Percentiles rank a stretch among this genome's conserved stretches.
phyloP scores from a whole-genome alignment of 2,888 invertebrate species.

The Theristus sp. region DNA sequence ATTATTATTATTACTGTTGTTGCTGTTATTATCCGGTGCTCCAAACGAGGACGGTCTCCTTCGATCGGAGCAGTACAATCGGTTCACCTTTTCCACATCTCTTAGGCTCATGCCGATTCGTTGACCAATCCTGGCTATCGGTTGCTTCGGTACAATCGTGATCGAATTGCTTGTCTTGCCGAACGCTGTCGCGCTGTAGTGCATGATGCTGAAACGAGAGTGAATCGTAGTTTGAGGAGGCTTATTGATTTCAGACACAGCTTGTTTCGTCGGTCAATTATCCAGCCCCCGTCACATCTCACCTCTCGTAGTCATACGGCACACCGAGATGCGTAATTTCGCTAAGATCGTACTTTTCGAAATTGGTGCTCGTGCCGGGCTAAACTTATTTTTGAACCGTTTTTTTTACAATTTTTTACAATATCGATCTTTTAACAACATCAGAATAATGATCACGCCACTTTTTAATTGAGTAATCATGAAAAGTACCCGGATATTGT shows the following conservation, averaged over 20 bases:
- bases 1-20: too few relatives aligned
- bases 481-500: background rate
- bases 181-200: background rate
- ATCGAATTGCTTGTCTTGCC: background rate
- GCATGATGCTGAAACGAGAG: background rate
- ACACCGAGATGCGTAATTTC: background rate
- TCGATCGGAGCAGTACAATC: background rate
- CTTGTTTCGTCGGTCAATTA: too few relatives aligned
- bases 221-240: too few relatives aligned
- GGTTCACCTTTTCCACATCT: background rate
- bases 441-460: too few relatives aligned
- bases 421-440: too few relatives aligned
- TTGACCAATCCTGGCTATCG: background rate
- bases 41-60: background rate
- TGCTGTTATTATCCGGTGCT: too few relatives aligned
- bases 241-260: too few relatives aligned
- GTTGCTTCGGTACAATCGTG: background rate
- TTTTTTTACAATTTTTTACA: too few relatives aligned
- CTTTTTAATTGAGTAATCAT: too few relatives aligned
- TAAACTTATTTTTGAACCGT: too few relatives aligned
- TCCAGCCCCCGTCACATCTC: too few relatives aligned
- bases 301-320: background rate
- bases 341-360: background rate
- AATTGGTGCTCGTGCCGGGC: too few relatives aligned
- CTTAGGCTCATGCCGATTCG: background rate